These are phyloP conservation scores for Apus apus DNA, from an alignment of 2,113 vertebrate species.

Conservation along the genomic window DNA sequence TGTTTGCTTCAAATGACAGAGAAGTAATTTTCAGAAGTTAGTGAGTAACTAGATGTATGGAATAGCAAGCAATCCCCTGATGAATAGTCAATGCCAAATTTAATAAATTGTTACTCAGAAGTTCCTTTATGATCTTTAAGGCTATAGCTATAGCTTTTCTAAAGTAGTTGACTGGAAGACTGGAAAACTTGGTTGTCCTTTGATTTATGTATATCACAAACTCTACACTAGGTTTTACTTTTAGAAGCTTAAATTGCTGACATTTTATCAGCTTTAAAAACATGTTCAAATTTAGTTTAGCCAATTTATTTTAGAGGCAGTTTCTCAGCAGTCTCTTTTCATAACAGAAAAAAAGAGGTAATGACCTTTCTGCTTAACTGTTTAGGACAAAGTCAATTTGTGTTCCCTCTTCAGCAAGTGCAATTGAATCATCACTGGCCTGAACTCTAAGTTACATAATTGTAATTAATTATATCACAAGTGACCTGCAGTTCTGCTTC, in stretches of 20 bases:
- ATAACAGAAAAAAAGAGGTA: neutral
- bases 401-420: slow-evolving; percentile 19
- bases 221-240: neutral
- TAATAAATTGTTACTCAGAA: neutral
- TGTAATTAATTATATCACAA: slow-evolving; percentile 70
- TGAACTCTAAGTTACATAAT: slow-evolving; percentile 51
- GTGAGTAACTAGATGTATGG: neutral
- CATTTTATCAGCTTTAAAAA: neutral
- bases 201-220: neutral
- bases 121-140: neutral
- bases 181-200: neutral
- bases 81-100: neutral
- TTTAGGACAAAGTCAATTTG: slow-evolving; percentile 62
- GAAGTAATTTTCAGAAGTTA: neutral
- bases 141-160: neutral
- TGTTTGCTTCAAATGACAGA: neutral
- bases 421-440: slow-evolving; percentile 61
- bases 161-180: neutral
- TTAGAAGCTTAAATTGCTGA: neutral
- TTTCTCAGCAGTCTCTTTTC: neutral
- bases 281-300: neutral
- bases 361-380: slow-evolving; percentile 43
- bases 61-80: neutral
- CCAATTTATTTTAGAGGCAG: neutral
- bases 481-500: slow-evolving; percentile 39